Percentiles rank a stretch among this genome's conserved stretches.
Evolutionary conservation across 2,888 invertebrate species (phyloP).

Genomic region (Salticus scenicus): DNA sequence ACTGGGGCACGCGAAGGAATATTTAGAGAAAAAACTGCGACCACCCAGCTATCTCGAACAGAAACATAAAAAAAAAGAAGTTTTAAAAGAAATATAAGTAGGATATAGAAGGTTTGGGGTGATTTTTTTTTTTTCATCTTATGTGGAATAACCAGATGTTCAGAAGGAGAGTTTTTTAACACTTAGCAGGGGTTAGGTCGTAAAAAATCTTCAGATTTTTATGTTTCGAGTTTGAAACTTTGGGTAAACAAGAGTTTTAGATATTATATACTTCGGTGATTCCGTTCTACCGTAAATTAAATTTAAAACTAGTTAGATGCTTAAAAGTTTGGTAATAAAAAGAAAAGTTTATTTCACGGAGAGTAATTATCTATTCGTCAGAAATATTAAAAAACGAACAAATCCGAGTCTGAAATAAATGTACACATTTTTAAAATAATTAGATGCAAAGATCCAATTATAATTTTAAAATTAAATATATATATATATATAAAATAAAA

Average conservation of each 20-base stretch:
- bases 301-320: no score
- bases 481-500: no score
- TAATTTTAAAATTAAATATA: no score
- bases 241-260: neutral
- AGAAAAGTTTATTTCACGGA: no score
- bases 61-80: slow-evolving; percentile 22
- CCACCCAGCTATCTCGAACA: neutral
- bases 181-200: neutral
- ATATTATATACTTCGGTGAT: neutral
- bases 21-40: neutral
- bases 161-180: neutral
- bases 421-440: no score
- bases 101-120: slow-evolving; percentile 4
- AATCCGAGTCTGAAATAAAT: no score
- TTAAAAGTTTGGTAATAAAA: no score
- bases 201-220: neutral
- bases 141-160: slow-evolving; percentile 35
- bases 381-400: no score
- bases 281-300: no score
- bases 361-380: no score
- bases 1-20: neutral
- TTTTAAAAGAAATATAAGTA: slow-evolving; percentile 23
- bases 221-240: neutral
- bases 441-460: no score
- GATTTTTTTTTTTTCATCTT: neutral